These are phyloP conservation scores for Holothuria scabra DNA, from an alignment of 53 echinoderm and acorn worm genomes.

Conservation along the genomic window DNA sequence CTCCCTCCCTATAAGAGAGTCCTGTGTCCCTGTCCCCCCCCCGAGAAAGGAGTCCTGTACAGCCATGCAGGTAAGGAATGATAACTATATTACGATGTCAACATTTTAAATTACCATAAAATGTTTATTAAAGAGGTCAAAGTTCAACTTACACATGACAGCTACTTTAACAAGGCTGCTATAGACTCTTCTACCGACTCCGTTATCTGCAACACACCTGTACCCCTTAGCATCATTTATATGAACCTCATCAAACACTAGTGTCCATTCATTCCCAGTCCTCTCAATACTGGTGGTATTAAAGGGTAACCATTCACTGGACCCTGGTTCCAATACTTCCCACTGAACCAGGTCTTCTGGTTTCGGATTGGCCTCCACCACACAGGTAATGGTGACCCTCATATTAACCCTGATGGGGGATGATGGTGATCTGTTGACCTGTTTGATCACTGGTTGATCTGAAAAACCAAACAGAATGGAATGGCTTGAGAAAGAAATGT, in stretches of 20 bases:
- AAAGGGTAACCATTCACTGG: constrained; percentile 10
- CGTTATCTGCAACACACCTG: constrained; percentile 33
- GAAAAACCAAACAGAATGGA: background rate
- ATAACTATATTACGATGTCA: too few species aligned
- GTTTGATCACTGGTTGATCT: constrained; percentile 19
- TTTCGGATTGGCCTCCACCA: constrained; percentile 27
- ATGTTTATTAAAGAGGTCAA: too few species aligned
- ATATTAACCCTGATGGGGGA: background rate
- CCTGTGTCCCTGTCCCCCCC: too few species aligned
- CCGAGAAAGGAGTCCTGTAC: too few species aligned
- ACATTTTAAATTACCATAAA: too few species aligned
- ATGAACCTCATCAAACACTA: constrained; percentile 8
- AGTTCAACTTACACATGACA: constrained; percentile 13
- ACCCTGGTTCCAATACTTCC: constrained; percentile 18
- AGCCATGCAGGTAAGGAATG: too few species aligned
- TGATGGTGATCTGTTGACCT: background rate
- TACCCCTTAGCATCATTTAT: constrained; percentile 20
- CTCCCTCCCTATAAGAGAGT: too few species aligned
- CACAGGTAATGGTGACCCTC: constrained; percentile 7
- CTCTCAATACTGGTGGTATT: background rate
- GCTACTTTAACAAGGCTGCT: background rate
- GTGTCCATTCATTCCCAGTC: background rate
- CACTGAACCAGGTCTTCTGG: constrained; percentile 2
- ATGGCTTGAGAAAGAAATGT: too few species aligned
- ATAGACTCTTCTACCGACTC: background rate